phyloP scores from a whole-genome alignment of 2,797 vertebrate species.

The Myripristis murdjan region DNA sequence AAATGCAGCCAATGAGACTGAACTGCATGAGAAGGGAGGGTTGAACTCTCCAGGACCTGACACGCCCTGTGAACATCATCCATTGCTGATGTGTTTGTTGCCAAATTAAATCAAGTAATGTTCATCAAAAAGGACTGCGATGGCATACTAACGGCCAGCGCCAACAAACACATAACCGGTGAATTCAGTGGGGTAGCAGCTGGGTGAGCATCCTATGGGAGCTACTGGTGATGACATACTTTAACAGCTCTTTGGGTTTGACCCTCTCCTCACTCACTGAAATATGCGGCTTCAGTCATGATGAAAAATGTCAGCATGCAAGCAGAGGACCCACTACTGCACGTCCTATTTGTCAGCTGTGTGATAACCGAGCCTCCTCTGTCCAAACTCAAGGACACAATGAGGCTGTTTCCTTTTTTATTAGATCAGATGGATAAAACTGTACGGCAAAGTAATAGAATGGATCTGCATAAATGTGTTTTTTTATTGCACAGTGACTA shows the following conservation, averaged over 20 bases:
- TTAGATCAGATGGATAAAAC: not conserved
- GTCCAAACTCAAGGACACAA: not conserved
- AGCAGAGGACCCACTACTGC: conserved; percentile 53
- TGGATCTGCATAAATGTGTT: not conserved
- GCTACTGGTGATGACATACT: conserved; percentile 75
- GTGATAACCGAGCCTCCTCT: conserved; percentile 35
- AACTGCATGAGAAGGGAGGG: not conserved
- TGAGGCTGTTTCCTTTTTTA: too few species aligned
- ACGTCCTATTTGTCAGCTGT: conserved; percentile 24
- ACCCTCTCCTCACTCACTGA: conserved; percentile 45
- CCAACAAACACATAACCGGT: conserved; percentile 64
- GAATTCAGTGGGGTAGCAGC: conserved; percentile 54
- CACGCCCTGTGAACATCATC: not conserved
- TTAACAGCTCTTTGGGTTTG: conserved; percentile 65
- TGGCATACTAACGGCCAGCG: conserved; percentile 38
- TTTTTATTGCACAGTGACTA: conserved; percentile 23
- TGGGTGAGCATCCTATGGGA: conserved; percentile 62
- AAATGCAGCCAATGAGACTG: conserved; percentile 12
- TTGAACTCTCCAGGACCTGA: not conserved
- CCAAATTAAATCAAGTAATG: conserved; percentile 22
- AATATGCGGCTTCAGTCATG: conserved; percentile 49
- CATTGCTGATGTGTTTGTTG: conserved; percentile 20
- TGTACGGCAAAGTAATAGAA: not conserved
- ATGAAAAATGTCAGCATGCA: conserved; percentile 74
- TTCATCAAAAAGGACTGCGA: conserved; percentile 24